Evolutionary conservation across 2,797 vertebrate species (phyloP).

Genomic region (Melanogrammus aeglefinus): DNA sequence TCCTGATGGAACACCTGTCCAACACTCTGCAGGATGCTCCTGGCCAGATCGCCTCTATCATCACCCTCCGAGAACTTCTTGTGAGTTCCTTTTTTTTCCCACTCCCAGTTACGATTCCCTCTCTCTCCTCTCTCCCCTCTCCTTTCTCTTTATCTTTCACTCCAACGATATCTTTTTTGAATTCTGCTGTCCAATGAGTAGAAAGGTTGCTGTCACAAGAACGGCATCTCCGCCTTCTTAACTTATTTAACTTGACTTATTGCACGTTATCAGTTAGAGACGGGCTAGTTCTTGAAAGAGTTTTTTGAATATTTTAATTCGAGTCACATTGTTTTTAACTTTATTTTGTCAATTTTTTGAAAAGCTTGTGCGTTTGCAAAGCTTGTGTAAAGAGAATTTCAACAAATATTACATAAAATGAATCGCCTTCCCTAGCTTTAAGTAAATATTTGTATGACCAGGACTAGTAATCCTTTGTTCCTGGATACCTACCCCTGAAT

Average conservation of each 20-base stretch:
- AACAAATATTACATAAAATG: too few species aligned
- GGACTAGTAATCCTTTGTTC: neutral
- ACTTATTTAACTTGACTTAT: neutral
- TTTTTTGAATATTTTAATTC: too few species aligned
- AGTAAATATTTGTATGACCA: neutral
- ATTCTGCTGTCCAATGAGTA: neutral
- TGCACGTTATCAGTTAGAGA: neutral
- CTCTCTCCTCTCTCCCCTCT: slow-evolving; percentile 3
- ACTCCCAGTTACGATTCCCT: neutral
- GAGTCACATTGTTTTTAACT: too few species aligned
- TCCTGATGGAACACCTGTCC: slow-evolving; percentile 88
- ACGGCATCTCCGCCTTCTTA: neutral
- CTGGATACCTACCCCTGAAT: neutral
- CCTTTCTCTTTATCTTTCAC: neutral
- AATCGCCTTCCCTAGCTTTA: neutral
- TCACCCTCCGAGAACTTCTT: slow-evolving; percentile 78
- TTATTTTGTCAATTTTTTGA: too few species aligned
- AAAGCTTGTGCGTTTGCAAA: too few species aligned
- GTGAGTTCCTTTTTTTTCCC: slow-evolving; percentile 66
- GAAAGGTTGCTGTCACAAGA: neutral
- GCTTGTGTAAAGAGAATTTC: too few species aligned
- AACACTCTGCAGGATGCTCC: slow-evolving; percentile 74
- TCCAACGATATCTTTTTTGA: neutral
- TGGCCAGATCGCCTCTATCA: slow-evolving; percentile 73
- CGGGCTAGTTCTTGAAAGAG: too few species aligned